Conservation (phyloP, 2,797 vertebrate genomes). For the Muraenolepis orangiensis region DNA sequence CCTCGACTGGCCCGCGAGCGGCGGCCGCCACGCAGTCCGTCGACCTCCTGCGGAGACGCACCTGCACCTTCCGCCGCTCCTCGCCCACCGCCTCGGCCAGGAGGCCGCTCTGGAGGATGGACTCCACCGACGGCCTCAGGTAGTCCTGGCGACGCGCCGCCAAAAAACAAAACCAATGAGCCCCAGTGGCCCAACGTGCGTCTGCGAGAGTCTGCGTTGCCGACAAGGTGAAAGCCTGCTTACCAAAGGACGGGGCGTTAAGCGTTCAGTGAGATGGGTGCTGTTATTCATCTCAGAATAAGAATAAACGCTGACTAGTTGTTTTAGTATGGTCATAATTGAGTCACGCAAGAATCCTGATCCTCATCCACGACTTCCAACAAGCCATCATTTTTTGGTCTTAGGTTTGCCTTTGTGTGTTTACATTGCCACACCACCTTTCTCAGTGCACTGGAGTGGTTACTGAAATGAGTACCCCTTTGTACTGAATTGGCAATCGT, state of each 20-base stretch:
- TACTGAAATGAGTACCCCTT: too few species aligned
- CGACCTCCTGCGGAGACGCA: slow-evolving; percentile 52
- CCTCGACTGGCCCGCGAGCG: slow-evolving; percentile 41
- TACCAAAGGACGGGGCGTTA: not conserved
- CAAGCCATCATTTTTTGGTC: too few species aligned
- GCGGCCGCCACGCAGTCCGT: slow-evolving; percentile 59
- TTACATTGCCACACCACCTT: too few species aligned
- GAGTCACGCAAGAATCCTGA: too few species aligned
- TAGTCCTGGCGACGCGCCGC: slow-evolving; percentile 80
- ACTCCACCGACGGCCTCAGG: slow-evolving; percentile 90
- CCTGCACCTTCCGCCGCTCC: slow-evolving; percentile 73
- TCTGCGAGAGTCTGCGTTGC: not conserved
- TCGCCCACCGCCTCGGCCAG: slow-evolving; percentile 81
- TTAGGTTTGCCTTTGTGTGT: too few species aligned
- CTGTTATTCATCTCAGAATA: not conserved
- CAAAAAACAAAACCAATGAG: not conserved
- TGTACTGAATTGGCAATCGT: too few species aligned
- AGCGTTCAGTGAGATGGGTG: not conserved
- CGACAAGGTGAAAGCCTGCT: not conserved
- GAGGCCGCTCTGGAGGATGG: slow-evolving; percentile 84
- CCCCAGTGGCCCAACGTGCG: not conserved
- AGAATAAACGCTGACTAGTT: not conserved
- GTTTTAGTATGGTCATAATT: not conserved
- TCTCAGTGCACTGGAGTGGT: too few species aligned
- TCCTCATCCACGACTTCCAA: too few species aligned